Conservation (phyloP, 2,113 vertebrate genomes). For the Murina feae region DNA sequence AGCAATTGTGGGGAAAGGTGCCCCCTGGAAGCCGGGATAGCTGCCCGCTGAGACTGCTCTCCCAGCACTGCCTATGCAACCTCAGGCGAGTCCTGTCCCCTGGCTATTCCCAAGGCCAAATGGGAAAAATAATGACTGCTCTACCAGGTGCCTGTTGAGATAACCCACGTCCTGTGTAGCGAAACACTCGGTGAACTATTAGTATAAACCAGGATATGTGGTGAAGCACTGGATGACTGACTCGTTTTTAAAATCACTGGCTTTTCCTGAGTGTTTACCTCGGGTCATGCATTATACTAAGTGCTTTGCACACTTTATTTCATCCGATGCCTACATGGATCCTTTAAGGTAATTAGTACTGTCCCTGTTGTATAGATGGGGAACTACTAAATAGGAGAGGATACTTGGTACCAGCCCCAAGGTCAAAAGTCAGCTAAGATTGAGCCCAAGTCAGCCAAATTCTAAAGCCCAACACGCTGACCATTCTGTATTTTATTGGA, state of each 20-base stretch:
- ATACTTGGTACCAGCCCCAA: neutral
- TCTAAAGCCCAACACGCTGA: neutral
- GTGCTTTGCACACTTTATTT: neutral
- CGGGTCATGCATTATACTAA: neutral
- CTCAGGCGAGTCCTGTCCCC: neutral
- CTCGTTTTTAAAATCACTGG: neutral
- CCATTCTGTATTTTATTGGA: neutral
- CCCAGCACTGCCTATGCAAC: neutral
- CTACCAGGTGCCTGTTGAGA: no score
- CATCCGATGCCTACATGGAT: neutral
- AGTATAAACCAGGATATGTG: neutral
- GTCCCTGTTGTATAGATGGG: neutral
- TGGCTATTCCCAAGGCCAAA: neutral
- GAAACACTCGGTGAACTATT: neutral
- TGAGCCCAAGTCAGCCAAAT: neutral
- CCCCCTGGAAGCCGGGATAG: neutral
- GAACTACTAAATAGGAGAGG: neutral
- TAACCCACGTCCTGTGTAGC: neutral
- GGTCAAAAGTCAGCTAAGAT: neutral
- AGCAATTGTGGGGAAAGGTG: neutral
- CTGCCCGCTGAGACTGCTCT: rapidly evolving
- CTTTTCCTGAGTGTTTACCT: neutral
- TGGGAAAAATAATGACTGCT: neutral
- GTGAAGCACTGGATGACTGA: neutral
- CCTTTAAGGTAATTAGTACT: neutral